A percentile compares a stretch with the other conserved stretches of the same genome.
Conservation (phyloP, 2,113 vertebrate species). For the Phalacrocorax aristotelis region DNA sequence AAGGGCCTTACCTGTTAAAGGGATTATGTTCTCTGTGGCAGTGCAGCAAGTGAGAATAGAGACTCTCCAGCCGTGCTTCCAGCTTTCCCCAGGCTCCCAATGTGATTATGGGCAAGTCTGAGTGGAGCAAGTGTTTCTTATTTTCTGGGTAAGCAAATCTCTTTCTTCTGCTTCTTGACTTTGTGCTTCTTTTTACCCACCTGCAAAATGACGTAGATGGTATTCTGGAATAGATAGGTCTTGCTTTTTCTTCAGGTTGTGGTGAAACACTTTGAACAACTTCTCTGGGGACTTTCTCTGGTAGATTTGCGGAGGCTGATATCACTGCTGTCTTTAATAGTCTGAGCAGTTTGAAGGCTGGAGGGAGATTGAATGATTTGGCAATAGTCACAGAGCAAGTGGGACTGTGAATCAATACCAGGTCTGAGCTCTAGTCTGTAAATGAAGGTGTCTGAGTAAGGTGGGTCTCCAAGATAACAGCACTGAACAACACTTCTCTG, state of each 20-base stretch:
- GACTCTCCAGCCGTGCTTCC: not conserved
- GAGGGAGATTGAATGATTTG: not conserved
- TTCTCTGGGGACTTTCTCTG: not conserved
- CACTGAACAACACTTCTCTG: rapidly evolving
- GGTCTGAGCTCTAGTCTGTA: not conserved
- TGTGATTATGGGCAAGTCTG: not conserved
- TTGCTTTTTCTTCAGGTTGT: not conserved
- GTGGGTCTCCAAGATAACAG: not conserved
- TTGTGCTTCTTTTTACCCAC: not conserved
- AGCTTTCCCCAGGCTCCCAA: not conserved
- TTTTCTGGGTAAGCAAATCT: not conserved
- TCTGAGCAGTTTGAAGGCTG: not conserved
- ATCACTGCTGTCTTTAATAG: not conserved
- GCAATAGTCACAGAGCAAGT: not conserved
- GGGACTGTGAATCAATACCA: not conserved
- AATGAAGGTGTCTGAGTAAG: not conserved
- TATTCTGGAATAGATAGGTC: not conserved
- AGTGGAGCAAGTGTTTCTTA: not conserved
- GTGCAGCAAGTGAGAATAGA: not conserved
- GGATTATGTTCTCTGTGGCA: not conserved
- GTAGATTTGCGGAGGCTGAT: not conserved
- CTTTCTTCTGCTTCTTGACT: not conserved
- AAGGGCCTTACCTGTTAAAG: not conserved
- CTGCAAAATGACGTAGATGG: not conserved
- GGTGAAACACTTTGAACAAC: not conserved